phyloP scores from a whole-genome alignment of 2,797 vertebrate species.

The Bucorvus abyssinicus region DNA sequence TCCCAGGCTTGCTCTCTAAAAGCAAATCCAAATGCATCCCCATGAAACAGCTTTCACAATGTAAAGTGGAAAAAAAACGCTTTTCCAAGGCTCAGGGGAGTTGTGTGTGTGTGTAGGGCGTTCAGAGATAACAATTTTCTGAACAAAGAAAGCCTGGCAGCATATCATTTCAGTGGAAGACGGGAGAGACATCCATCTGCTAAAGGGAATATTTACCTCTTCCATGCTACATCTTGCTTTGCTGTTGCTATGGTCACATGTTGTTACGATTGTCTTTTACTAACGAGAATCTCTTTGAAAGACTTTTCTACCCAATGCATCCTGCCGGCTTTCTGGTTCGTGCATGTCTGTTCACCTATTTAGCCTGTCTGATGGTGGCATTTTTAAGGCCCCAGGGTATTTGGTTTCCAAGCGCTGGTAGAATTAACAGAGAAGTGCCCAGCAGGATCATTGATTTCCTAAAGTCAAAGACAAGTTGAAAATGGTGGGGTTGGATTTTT shows the following conservation, averaged over 20 bases:
- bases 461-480: not conserved
- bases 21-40: not conserved
- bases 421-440: constrained; percentile 24
- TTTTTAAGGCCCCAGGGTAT: constrained; percentile 7
- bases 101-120: not conserved
- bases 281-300: constrained; percentile 3
- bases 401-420: constrained; percentile 7
- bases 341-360: not conserved
- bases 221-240: not conserved
- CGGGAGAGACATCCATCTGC: constrained; percentile 38
- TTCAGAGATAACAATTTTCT: constrained; percentile 5
- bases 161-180: not conserved
- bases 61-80: not conserved
- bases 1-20: not conserved
- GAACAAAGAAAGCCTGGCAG: constrained; percentile 26
- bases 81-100: not conserved
- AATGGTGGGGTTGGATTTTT: not conserved
- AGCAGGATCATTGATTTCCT: not conserved
- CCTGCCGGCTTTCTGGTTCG: not conserved
- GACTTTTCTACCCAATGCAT: not conserved
- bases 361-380: not conserved
- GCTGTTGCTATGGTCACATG: constrained; percentile 42
- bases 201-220: constrained; percentile 30
- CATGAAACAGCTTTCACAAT: not conserved
- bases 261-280: constrained; percentile 18